These are phyloP conservation scores for Pristiophorus japonicus DNA, from an alignment of 2,113 vertebrate species.

Conservation along the genomic window DNA sequence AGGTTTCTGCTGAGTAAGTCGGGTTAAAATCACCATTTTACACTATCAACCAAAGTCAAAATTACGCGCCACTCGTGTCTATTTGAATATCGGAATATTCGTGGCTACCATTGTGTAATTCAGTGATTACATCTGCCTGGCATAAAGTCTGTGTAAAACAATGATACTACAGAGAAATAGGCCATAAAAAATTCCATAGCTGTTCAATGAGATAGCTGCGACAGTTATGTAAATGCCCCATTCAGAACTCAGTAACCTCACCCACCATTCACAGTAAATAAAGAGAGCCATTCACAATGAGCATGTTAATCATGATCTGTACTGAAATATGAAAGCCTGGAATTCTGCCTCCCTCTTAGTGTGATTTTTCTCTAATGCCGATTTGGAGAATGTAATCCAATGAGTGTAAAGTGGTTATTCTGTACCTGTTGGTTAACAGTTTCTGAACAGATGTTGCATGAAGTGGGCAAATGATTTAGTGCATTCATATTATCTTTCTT, in stretches of 20 bases:
- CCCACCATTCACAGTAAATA: conserved; percentile 11
- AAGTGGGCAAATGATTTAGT: background rate
- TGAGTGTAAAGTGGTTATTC: background rate
- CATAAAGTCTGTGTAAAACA: background rate
- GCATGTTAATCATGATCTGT: conserved; percentile 2
- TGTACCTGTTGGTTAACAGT: background rate
- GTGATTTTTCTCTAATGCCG: background rate
- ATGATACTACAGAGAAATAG: background rate
- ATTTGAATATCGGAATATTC: background rate
- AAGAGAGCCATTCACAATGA: background rate
- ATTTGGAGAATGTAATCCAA: background rate
- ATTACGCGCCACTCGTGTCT: background rate
- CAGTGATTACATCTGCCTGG: background rate
- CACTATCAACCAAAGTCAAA: background rate
- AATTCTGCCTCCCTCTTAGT: background rate
- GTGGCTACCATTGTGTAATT: background rate
- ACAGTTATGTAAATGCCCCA: background rate
- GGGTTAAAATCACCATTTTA: background rate
- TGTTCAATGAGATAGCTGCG: background rate
- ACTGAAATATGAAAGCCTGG: background rate
- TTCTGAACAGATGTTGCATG: background rate
- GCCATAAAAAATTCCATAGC: background rate
- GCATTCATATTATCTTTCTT: background rate
- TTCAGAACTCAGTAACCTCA: background rate
- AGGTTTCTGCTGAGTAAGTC: too few relatives aligned